Conservation (phyloP, 2,888 invertebrate genomes). For the Latrodectus elegans region DNA sequence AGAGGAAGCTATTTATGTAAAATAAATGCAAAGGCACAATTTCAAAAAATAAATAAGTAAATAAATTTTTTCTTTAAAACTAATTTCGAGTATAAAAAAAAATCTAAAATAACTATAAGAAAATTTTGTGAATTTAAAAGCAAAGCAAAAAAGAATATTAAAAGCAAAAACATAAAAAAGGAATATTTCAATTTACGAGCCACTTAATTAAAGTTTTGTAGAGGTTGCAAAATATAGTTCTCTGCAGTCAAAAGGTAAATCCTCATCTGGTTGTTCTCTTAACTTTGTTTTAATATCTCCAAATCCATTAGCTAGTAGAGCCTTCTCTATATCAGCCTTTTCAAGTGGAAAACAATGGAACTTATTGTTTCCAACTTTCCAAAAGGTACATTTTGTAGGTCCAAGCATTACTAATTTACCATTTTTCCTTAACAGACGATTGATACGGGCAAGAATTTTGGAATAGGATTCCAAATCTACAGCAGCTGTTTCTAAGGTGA, state of each 20-base stretch:
- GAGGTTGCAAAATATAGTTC: slow-evolving; percentile 43
- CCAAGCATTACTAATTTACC: slow-evolving; percentile 40
- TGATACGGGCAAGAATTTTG: slow-evolving; percentile 18
- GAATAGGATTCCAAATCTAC: slow-evolving; percentile 23
- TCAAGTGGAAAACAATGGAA: slow-evolving; percentile 35
- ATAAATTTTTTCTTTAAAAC: no score
- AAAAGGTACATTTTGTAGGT: slow-evolving; percentile 19
- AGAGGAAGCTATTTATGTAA: no score
- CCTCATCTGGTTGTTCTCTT: slow-evolving; percentile 20
- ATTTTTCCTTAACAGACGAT: slow-evolving; percentile 3
- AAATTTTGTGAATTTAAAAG: no score
- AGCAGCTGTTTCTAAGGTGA: slow-evolving; percentile 52
- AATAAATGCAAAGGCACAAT: no score
- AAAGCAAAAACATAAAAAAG: no score
- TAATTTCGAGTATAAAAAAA: no score
- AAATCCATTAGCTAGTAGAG: slow-evolving; percentile 12
- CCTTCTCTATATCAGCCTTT: slow-evolving; percentile 11
- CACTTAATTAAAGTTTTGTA: slow-evolving; percentile 10
- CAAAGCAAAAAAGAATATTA: no score
- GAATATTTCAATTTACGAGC: background rate
- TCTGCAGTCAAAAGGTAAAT: slow-evolving; percentile 30
- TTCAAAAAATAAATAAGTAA: no score
- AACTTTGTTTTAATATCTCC: slow-evolving; percentile 29
- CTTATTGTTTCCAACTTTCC: slow-evolving; percentile 46
- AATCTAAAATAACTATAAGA: no score